Percentiles rank a stretch among this genome's conserved stretches.
Conservation (phyloP, 2,797 vertebrate genomes). For the Decapterus maruadsi region DNA sequence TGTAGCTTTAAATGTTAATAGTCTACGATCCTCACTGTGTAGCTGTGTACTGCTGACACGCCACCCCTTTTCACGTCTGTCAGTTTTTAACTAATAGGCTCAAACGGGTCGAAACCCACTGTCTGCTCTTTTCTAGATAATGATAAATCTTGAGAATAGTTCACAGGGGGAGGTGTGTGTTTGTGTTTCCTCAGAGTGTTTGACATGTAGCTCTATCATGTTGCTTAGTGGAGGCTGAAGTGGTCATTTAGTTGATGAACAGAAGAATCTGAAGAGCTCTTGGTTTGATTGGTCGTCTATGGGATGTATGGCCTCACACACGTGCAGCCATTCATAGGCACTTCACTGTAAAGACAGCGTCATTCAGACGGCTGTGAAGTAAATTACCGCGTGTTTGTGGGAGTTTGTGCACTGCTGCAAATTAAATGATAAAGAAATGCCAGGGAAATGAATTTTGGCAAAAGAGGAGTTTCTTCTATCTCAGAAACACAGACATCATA, state of each 20-base stretch:
- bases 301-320: not conserved
- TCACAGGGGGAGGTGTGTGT: not conserved
- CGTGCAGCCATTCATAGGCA: not conserved
- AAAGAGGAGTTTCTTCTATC: slow-evolving; percentile 29
- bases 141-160: not conserved
- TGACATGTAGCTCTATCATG: not conserved
- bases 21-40: not conserved
- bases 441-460: slow-evolving; percentile 26
- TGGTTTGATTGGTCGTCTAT: slow-evolving; percentile 1
- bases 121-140: not conserved
- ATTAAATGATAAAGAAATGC: slow-evolving; percentile 38
- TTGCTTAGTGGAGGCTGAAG: not conserved
- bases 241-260: slow-evolving; percentile 1
- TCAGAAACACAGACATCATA: slow-evolving; percentile 16
- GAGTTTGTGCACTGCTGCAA: slow-evolving; percentile 11
- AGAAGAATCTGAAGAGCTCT: slow-evolving; percentile 15
- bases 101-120: not conserved
- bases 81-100: too few relatives aligned
- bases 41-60: not conserved
- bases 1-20: too few relatives aligned
- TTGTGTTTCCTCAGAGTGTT: not conserved
- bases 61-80: too few relatives aligned
- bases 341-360: not conserved
- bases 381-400: not conserved
- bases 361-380: not conserved